Evolutionary conservation across 2,888 invertebrate species (phyloP).

Genomic region (Phortica magna): DNA sequence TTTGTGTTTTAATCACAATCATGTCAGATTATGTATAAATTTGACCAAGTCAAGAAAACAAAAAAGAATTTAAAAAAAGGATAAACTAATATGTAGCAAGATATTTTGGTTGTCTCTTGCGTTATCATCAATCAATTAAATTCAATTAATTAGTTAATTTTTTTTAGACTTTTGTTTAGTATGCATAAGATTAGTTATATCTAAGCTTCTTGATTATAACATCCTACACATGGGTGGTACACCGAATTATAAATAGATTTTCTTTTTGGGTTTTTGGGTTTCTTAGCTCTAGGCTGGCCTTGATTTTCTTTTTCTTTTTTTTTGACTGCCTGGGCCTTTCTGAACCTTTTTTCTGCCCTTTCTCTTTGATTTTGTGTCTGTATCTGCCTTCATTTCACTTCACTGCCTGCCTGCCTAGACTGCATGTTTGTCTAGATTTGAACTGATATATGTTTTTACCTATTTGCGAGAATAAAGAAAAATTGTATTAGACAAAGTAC

Average conservation of each 20-base stretch:
- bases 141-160: constrained; percentile 26
- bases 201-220: constrained; percentile 66
- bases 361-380: constrained; percentile 32
- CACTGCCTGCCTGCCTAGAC: constrained; percentile 68
- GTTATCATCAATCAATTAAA: constrained; percentile 18
- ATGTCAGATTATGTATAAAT: constrained; percentile 51
- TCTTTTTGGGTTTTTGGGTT: constrained; percentile 36
- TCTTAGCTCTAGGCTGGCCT: constrained; percentile 41
- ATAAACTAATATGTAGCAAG: constrained; percentile 39
- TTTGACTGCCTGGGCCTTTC: constrained; percentile 58
- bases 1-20: constrained; percentile 8
- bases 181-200: constrained; percentile 57
- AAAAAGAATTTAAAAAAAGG: constrained; percentile 42
- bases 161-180: constrained; percentile 53
- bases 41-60: constrained; percentile 33
- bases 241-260: constrained; percentile 40
- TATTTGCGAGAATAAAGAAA: constrained; percentile 74
- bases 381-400: constrained; percentile 43
- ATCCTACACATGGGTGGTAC: constrained; percentile 62
- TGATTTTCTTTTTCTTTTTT: constrained; percentile 35
- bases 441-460: constrained; percentile 73
- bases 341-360: constrained; percentile 23
- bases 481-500: constrained; percentile 61
- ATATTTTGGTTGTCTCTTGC: constrained; percentile 38
- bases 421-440: constrained; percentile 67